Base-by-base conservation (phyloP, 2,888 invertebrate species). In the Taphrorychus bicolor region DNA sequence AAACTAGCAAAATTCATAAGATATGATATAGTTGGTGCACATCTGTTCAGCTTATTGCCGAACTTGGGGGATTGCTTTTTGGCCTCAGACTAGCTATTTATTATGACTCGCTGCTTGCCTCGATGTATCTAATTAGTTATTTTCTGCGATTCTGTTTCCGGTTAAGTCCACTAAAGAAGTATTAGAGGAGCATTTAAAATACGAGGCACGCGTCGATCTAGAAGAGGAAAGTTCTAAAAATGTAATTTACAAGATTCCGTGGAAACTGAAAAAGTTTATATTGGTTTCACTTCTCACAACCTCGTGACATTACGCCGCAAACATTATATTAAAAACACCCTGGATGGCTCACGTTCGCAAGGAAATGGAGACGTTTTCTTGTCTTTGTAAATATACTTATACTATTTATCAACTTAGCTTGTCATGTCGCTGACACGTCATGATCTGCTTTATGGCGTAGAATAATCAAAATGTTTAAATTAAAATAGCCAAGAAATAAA, bases 1-100 rank as follows among this genome's bases (percentile, higher is more conserved):
- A 67, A 75, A 73, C 74, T 73, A 74, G 70, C 71, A 73, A 73
- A 75, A 76, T 78, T 76, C 75, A 74, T 75, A 75, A 75, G 74
- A 71, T 72, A 78, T 78, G 76, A 78, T 76, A 77, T 78, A 78
- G n/a, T 75, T 76, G 75, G 72, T 72, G 72, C 72, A 74, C 77
- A 77, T 77, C 76, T 77, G 76, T 77, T 77, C 73, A 58, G 72
- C 74, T 76, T 77, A 78, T 77, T 78, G 77, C 76, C 77, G 77
- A 77, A 73, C 75, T 75, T 76, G 72, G 74, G 72, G 75, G 76
- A 77, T 77, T 78, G 75, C 76, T 78, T 78, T 70, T 76, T 75
- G 9, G 9, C 77, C 70, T 75, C 75, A 74, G 74, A 74, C 76
- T 74, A n/a, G 75, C 75, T 78, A 77, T 74, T 75, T 77, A 56